phyloP scores from a whole-genome alignment of 2,888 invertebrate species.

The Cheilosia pagana region DNA sequence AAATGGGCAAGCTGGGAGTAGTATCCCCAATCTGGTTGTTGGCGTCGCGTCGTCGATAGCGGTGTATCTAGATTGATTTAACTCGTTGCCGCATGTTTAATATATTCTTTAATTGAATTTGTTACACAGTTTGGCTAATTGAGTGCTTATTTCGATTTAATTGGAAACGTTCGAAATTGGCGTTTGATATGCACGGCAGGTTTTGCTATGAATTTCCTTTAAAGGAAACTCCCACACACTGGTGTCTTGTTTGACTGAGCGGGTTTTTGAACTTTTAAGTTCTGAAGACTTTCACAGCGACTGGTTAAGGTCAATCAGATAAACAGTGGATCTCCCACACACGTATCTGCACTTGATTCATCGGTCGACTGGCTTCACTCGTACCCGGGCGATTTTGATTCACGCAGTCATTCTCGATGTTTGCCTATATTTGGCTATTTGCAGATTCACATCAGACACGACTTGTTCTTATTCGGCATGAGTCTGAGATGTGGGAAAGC shows the following conservation, averaged over 20 bases:
- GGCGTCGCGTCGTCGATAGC: neutral
- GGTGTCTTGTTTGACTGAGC: neutral
- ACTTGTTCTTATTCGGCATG: slow-evolving; percentile 24
- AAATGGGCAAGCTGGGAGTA: slow-evolving; percentile 47
- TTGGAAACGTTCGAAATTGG: slow-evolving; percentile 7
- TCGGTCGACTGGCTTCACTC: neutral
- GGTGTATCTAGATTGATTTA: slow-evolving; percentile 36
- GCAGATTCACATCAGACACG: slow-evolving; percentile 63
- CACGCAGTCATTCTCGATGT: slow-evolving; percentile 10
- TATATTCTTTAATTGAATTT: slow-evolving; percentile 51
- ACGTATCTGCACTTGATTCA: slow-evolving; percentile 48
- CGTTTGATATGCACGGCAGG: slow-evolving; percentile 25
- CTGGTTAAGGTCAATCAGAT: slow-evolving; percentile 42
- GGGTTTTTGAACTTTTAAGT: slow-evolving; percentile 9
- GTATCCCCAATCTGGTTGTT: slow-evolving; percentile 24
- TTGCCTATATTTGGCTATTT: slow-evolving; percentile 63
- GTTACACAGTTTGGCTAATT: slow-evolving; percentile 51
- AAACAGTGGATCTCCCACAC: slow-evolving; percentile 43
- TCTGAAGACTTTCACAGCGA: neutral
- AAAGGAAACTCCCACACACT: slow-evolving; percentile 22
- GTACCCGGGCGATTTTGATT: neutral
- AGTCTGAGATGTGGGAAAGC: slow-evolving; percentile 46
- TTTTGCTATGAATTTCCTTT: slow-evolving; percentile 28
- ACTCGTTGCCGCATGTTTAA: slow-evolving; percentile 40
- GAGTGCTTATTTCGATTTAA: slow-evolving; percentile 43